A percentile compares a stretch with the other conserved stretches of the same genome.
Conservation (phyloP, 2,113 vertebrate genomes). For the Vanacampus margaritifer region DNA sequence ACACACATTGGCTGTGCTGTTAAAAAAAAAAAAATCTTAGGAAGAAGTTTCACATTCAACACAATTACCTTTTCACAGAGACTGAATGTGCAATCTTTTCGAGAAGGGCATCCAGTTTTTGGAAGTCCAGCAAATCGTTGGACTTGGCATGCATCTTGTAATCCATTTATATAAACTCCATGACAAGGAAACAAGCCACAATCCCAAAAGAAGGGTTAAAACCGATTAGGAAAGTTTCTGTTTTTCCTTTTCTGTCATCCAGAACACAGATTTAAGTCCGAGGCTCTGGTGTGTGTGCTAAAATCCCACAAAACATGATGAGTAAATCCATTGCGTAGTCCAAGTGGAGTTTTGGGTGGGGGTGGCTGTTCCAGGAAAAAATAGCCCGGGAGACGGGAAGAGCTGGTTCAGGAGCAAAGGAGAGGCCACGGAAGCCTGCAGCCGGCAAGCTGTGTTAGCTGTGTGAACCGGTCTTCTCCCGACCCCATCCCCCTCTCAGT, state of each 20-base stretch:
- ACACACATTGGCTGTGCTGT: not conserved
- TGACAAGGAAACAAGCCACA: conserved; percentile 57
- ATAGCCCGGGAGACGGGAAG: conserved; percentile 47
- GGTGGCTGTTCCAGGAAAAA: conserved; percentile 49
- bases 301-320: conserved; percentile 57
- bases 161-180: conserved; percentile 71
- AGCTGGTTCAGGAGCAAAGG: conserved; percentile 43
- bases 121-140: conserved; percentile 80
- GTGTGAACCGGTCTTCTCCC: conserved; percentile 74
- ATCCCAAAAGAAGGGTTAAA: conserved; percentile 20
- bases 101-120: conserved; percentile 78
- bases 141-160: conserved; percentile 81
- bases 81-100: conserved; percentile 79
- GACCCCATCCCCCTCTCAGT: conserved; percentile 77
- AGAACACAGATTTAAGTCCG: conserved; percentile 53
- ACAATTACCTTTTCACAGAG: conserved; percentile 76
- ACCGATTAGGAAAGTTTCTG: conserved; percentile 48
- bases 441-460: conserved; percentile 75
- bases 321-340: conserved; percentile 56
- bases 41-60: conserved; percentile 3
- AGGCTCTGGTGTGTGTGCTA: conserved; percentile 49
- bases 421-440: conserved; percentile 64
- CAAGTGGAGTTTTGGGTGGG: conserved; percentile 27
- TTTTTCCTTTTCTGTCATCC: conserved; percentile 42
- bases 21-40: conserved; percentile 15